Conservation (phyloP, 2,113 vertebrate genomes). For the Callopanchax toddi region DNA sequence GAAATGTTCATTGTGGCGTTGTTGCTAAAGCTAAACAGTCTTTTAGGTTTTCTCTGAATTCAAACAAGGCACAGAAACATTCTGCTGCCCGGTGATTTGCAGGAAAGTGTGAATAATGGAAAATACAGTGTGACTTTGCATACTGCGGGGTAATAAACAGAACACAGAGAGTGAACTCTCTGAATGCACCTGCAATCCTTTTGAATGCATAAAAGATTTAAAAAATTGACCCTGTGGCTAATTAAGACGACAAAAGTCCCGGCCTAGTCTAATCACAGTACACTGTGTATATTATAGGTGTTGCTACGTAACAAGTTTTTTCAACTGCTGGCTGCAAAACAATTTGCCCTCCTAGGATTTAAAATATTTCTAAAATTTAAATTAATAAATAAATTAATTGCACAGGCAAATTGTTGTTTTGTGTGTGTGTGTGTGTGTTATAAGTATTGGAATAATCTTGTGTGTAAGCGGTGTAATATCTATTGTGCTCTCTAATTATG, state of each 20-base stretch:
- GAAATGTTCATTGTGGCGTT: background rate
- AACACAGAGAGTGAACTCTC: background rate
- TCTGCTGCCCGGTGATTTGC: background rate
- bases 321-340: background rate
- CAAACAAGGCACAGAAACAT: background rate
- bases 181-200: constrained; percentile 3
- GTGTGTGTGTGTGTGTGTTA: too few relatives aligned
- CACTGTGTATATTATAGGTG: background rate
- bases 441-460: too few relatives aligned
- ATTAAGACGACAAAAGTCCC: background rate
- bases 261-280: background rate
- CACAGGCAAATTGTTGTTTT: too few relatives aligned
- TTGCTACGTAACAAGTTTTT: background rate
- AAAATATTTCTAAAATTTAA: background rate
- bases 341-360: background rate
- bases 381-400: background rate
- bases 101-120: background rate
- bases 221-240: background rate
- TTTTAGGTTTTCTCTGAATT: background rate
- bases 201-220: background rate
- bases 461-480: too few relatives aligned
- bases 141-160: background rate
- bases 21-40: background rate
- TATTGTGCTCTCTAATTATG: too few relatives aligned
- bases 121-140: background rate